phyloP scores from a whole-genome alignment of 1,140 invertebrate species.

The Apis florea region DNA sequence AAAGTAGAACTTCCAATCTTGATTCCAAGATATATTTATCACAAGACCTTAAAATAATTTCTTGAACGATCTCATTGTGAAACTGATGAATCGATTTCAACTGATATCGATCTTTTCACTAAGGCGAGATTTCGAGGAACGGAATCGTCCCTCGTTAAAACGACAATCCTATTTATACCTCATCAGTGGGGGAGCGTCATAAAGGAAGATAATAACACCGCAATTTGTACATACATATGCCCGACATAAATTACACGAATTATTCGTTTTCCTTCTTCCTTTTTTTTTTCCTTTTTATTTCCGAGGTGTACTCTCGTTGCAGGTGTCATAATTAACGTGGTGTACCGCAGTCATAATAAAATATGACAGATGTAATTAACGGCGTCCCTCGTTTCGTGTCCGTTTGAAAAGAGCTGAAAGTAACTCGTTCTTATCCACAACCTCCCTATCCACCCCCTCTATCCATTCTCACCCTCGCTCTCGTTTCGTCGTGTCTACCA shows the following conservation, averaged over 20 bases:
- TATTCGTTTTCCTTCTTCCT: not conserved
- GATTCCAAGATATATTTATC: no score
- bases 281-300: no score
- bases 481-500: constrained; percentile 15
- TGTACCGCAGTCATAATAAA: constrained; percentile 54
- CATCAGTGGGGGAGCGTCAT: not conserved
- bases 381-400: constrained; percentile 36
- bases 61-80: no score
- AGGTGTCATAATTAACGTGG: constrained; percentile 52
- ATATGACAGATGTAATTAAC: constrained; percentile 59
- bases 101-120: no score
- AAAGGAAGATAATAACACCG: not conserved
- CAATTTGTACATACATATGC: not conserved
- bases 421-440: constrained; percentile 56
- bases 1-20: no score
- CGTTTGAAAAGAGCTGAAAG: constrained; percentile 58
- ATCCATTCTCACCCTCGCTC: not conserved
- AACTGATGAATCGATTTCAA: not conserved
- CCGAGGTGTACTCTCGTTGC: not conserved
- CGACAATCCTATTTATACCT: not conserved
- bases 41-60: no score
- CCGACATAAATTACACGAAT: not conserved
- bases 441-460: not conserved
- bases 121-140: not conserved
- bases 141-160: not conserved